Evolutionary conservation across 2,888 invertebrate genomes (phyloP), one percentile per base, ranked within the genome.

Genomic region (Drosophila colorata): DNA sequence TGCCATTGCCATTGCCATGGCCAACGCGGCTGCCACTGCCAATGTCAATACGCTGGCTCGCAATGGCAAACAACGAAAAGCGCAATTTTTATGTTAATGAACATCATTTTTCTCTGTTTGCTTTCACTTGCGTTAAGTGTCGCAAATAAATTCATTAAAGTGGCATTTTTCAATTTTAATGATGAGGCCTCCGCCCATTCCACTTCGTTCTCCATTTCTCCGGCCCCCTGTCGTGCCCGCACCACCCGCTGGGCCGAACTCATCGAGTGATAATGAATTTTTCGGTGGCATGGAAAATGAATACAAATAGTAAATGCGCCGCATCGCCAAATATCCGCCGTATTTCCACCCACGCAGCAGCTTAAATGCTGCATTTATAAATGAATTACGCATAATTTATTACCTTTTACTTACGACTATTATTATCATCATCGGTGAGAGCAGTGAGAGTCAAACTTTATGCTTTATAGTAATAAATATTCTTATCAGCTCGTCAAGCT

Each of bases 161-260:
- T 87, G 75, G 67, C 89, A 89, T 89, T 84, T 87, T 87, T 84
- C 89, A 89, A 89, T 84, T 87, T 89, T 89, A 84, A 84, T 84
- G 89, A 89, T 78, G 68, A 56, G 52, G 33, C 41, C 61, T 16
- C 61, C 23, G 6, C 41, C 7, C 6, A 1, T 43, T 20, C 23
- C 9, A 2, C 28, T 9, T 8, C 28, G 9, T 2, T 3, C 9
- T 28, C 28, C 8, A 4, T 9, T 11, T 5, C 5, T 35, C 31
- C 5, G 3, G 35, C 35, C 1, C 25, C 18, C 25, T 25, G 25
- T 0, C 7, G 0, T 28, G 28, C 4, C 28, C 25, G 25, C 8
- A 28, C 37, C 9, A 14, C 46, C 37, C 44, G 38, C 43, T 31
- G n/a, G 2, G 20, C n/a, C 20, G 5, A 33, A 16, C 59, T 52